Percentiles rank a stretch among this genome's conserved stretches.
Evolutionary conservation across 64 coral and sea anemone genomes (phyloP).

Genomic region (Trachythela sp.): DNA sequence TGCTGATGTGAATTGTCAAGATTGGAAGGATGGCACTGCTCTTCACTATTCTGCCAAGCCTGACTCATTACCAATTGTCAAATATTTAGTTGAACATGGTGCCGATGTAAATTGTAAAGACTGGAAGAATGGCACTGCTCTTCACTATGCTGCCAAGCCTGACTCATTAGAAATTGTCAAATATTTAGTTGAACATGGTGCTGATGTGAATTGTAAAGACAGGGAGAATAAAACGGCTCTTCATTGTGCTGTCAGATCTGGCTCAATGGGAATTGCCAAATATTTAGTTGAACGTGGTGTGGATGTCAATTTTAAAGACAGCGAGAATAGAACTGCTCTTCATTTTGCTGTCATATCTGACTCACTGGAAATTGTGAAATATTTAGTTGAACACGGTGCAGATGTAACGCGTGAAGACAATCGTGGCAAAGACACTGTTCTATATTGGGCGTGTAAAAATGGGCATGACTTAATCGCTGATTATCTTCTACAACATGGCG

Average conservation of each 20-base stretch:
- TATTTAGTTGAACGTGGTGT: not conserved
- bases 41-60: no score
- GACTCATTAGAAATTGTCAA: no score
- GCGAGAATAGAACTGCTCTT: not conserved
- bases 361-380: not conserved
- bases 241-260: not conserved
- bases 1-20: not conserved
- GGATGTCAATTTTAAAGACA: not conserved
- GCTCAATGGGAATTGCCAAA: not conserved
- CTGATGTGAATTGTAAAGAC: no score
- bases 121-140: no score
- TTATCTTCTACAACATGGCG: no score
- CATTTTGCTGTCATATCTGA: not conserved
- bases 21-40: no score
- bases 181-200: no score
- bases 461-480: not conserved
- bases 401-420: not conserved
- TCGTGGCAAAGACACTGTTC: not conserved
- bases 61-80: no score
- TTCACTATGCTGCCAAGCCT: no score
- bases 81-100: no score
- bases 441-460: not conserved
- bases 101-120: no score
- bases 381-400: not conserved
- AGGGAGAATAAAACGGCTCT: not conserved